Percentiles rank a stretch among this genome's conserved stretches.
Evolutionary conservation across 2,888 invertebrate species (phyloP).

Genomic region (Gortyna flavago): DNA sequence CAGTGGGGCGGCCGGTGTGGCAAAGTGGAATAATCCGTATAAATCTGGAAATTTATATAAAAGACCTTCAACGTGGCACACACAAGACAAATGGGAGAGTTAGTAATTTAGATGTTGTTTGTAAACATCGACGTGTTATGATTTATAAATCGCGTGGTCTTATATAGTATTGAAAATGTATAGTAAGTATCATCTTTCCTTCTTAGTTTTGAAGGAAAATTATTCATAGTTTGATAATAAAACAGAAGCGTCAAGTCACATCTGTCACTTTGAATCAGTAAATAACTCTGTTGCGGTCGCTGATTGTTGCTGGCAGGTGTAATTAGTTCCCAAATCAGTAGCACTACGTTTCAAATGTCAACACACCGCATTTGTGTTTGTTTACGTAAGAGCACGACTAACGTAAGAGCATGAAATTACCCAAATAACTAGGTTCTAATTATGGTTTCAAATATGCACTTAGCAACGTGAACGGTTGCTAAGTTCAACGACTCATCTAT

Average conservation of each 20-base stretch:
- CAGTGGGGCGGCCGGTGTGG: too few species aligned
- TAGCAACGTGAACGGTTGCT: slow-evolving; percentile 31
- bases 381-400: background rate
- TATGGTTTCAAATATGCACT: slow-evolving; percentile 27
- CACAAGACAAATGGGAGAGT: background rate
- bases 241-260: background rate
- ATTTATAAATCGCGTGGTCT: slow-evolving; percentile 9
- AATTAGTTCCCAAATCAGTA: background rate
- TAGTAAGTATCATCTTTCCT: background rate
- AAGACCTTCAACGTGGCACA: background rate
- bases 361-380: background rate
- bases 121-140: slow-evolving; percentile 11
- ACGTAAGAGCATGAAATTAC: background rate
- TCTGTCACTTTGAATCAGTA: background rate
- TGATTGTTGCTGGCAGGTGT: background rate
- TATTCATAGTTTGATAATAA: background rate
- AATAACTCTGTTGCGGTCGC: background rate
- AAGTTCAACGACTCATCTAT: slow-evolving; percentile 42
- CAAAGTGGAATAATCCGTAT: too few species aligned
- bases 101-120: slow-evolving; percentile 12
- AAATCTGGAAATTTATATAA: background rate
- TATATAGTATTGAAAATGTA: background rate
- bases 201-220: background rate
- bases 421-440: slow-evolving; percentile 19
- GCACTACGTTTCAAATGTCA: slow-evolving; percentile 1